A percentile compares a stretch with the other conserved stretches of the same genome.
These are phyloP conservation scores for Odontamblyopus rebecca DNA, from an alignment of 2,797 vertebrate genomes.

Conservation along the genomic window DNA sequence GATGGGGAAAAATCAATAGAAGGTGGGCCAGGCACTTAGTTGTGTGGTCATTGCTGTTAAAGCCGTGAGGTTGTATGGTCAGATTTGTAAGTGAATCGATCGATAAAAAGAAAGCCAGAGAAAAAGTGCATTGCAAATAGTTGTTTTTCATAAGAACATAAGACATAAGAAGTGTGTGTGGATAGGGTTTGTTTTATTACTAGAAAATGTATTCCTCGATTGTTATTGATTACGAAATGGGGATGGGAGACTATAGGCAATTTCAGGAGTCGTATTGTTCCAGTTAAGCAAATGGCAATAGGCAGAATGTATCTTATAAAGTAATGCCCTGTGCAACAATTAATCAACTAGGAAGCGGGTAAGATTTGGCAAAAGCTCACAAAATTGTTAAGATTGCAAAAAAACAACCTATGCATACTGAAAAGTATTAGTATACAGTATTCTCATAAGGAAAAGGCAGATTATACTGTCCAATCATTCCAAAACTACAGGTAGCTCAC, in stretches of 20 bases:
- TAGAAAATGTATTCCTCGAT: background rate
- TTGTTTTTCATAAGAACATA: background rate
- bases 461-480: no score
- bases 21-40: constrained; percentile 36
- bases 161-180: background rate
- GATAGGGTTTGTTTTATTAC: background rate
- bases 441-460: no score
- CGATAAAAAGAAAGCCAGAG: constrained; percentile 25
- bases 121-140: constrained; percentile 7
- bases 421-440: no score
- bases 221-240: background rate
- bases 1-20: constrained; percentile 50
- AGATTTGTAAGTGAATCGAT: constrained; percentile 50
- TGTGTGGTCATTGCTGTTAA: constrained; percentile 48
- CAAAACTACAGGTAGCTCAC: no score
- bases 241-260: background rate
- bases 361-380: no score
- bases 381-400: no score
- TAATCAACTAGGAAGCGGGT: no score
- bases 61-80: constrained; percentile 31
- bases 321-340: no score
- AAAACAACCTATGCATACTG: no score
- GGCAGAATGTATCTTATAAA: background rate
- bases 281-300: background rate
- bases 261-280: background rate